These are phyloP conservation scores for Prunella fulvescens DNA, from an alignment of 2,113 vertebrate species.

Conservation along the genomic window DNA sequence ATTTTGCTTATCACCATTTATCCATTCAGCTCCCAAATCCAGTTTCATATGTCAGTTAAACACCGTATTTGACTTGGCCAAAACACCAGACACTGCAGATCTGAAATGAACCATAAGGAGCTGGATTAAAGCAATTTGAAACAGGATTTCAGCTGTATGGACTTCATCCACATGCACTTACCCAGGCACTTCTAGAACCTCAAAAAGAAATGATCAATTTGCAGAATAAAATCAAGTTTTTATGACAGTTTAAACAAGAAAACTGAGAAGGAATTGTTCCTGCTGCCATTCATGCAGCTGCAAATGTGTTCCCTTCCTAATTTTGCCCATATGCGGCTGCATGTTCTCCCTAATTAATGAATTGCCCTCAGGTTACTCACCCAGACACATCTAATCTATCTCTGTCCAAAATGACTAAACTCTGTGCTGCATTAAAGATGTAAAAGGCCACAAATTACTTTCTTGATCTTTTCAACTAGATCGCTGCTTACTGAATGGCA, in stretches of 20 bases:
- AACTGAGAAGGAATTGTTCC: not conserved
- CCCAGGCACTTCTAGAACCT: not conserved
- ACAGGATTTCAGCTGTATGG: not conserved
- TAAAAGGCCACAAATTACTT: constrained; percentile 57
- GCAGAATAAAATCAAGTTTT: not conserved
- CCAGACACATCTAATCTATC: constrained; percentile 57
- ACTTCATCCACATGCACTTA: not conserved
- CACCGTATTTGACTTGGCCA: not conserved
- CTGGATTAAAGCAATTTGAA: not conserved
- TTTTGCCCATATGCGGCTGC: constrained; percentile 22
- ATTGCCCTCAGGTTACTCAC: constrained; percentile 42
- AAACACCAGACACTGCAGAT: not conserved
- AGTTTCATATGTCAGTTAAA: not conserved
- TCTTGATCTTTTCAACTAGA: constrained; percentile 6
- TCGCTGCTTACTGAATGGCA: not conserved
- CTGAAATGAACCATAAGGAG: not conserved
- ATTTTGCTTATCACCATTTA: not conserved
- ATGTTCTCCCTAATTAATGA: constrained; percentile 60
- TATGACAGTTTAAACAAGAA: not conserved
- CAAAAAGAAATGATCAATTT: not conserved
- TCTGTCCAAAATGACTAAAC: constrained; percentile 59
- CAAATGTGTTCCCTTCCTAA: not conserved
- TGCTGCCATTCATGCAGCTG: not conserved
- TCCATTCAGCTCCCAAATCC: not conserved
- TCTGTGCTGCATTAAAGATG: constrained; percentile 47